Conservation (phyloP, 2,797 vertebrate species). For the Lagodon rhomboides region DNA sequence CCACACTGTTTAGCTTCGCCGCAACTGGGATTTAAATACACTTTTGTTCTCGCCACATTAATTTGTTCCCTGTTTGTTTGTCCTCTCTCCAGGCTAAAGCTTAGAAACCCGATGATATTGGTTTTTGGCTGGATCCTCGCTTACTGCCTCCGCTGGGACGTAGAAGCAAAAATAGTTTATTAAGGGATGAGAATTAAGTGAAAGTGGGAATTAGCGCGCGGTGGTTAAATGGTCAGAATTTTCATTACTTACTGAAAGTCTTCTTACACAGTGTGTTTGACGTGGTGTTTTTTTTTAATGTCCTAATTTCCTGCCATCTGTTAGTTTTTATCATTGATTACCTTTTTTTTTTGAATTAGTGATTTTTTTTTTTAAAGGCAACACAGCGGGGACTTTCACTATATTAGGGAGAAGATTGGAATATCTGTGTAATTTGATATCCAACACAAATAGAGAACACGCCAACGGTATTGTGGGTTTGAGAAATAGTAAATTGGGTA, state of each 20-base stretch:
- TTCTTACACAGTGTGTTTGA: constrained; percentile 23
- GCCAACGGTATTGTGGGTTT: constrained; percentile 15
- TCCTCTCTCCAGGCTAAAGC: constrained; percentile 67
- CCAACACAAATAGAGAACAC: constrained; percentile 28
- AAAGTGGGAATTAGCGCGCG: constrained; percentile 61
- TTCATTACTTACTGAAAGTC: constrained; percentile 52
- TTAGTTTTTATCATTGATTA: constrained; percentile 23
- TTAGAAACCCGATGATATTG: constrained; percentile 72
- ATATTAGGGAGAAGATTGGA: constrained; percentile 18
- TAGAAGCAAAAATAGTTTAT: constrained; percentile 62
- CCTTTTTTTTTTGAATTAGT: constrained; percentile 17
- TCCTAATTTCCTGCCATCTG: constrained; percentile 1
- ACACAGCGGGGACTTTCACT: constrained; percentile 18
- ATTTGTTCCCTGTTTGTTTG: constrained; percentile 72
- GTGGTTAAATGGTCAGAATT: constrained; percentile 55
- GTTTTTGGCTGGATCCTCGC: constrained; percentile 68
- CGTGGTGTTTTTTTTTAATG: constrained; percentile 20
- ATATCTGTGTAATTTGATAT: constrained; percentile 42
- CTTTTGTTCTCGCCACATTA: constrained; percentile 60
- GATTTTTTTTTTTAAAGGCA: constrained; percentile 20
- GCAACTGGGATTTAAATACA: constrained; percentile 61
- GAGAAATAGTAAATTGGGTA: constrained; percentile 63
- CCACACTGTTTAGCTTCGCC: constrained; percentile 42
- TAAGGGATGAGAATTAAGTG: constrained; percentile 60
- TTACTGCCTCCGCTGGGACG: constrained; percentile 59